These are phyloP conservation scores for Drosophila nasuta DNA, from an alignment of 1,140 invertebrate species.

Conservation along the genomic window DNA sequence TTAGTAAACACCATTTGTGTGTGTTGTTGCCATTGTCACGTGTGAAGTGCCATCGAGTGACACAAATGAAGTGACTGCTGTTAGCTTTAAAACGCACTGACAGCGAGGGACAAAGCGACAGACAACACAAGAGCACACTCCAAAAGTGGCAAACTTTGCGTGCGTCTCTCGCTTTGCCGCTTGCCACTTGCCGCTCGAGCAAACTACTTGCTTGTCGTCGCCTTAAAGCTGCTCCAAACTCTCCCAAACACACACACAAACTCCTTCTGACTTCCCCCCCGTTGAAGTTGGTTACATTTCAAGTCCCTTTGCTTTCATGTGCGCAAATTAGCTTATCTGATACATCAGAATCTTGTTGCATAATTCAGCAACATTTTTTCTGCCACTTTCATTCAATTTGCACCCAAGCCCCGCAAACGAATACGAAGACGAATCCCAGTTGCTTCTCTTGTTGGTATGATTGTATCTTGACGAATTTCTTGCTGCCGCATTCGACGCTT, in stretches of 20 bases:
- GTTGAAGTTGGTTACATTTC: constrained; percentile 5
- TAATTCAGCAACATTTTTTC: constrained; percentile 83
- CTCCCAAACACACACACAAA: no score
- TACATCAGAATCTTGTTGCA: constrained; percentile 74
- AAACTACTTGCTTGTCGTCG: constrained; percentile 38
- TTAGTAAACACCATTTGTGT: constrained; percentile 16
- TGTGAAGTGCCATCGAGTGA: constrained; percentile 79
- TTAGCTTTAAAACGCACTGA: constrained; percentile 73
- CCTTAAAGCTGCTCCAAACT: constrained; percentile 39
- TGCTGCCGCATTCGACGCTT: background rate
- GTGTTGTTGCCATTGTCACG: constrained; percentile 74
- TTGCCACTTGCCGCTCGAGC: constrained; percentile 32
- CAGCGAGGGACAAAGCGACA: constrained; percentile 4
- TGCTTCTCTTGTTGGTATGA: constrained; percentile 7
- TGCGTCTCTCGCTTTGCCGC: constrained; percentile 36
- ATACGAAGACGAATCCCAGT: background rate
- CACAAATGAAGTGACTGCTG: constrained; percentile 81
- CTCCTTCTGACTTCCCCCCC: background rate
- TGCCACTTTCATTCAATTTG: constrained; percentile 83
- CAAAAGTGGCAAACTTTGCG: constrained; percentile 54
- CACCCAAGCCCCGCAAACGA: constrained; percentile 58
- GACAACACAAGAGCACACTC: constrained; percentile 4
- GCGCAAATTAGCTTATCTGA: constrained; percentile 78
- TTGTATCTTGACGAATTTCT: constrained; percentile 19
- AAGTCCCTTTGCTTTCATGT: constrained; percentile 62